Evolutionary conservation across 2,113 vertebrate genomes (phyloP).

Genomic region (Neofelis nebulosa): DNA sequence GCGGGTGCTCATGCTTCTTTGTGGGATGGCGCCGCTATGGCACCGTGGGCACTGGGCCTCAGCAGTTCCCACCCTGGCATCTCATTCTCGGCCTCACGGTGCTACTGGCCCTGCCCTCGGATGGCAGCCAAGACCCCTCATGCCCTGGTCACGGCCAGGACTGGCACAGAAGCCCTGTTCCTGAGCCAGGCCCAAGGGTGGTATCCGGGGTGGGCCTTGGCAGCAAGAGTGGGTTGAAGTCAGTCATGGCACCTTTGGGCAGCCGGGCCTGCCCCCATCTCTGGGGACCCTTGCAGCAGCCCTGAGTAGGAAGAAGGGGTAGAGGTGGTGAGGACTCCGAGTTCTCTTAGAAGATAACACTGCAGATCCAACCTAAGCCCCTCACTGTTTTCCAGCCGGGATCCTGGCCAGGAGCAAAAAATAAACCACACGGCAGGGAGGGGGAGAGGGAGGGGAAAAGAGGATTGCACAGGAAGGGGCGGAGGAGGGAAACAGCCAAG

Average conservation of each 20-base stretch:
- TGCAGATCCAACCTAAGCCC: not conserved
- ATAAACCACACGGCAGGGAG: not conserved
- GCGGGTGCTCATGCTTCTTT: not conserved
- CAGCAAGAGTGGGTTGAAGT: not conserved
- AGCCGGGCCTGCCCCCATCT: not conserved
- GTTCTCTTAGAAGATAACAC: not conserved
- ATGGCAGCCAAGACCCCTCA: not conserved
- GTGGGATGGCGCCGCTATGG: not conserved
- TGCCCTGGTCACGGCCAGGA: not conserved
- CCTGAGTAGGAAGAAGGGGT: not conserved
- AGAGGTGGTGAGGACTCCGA: not conserved
- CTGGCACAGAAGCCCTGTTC: not conserved
- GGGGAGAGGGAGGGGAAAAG: not conserved
- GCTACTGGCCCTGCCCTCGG: not conserved
- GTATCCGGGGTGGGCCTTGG: not conserved
- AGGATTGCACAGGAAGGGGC: not conserved
- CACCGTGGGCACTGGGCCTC: not conserved
- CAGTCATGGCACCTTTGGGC: not conserved
- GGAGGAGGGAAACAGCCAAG: constrained; percentile 24
- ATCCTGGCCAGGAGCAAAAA: not conserved
- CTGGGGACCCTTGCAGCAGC: not conserved
- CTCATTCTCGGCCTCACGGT: not conserved
- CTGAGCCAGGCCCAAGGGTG: not conserved
- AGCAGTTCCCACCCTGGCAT: not conserved
- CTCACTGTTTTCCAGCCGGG: not conserved